These are phyloP conservation scores for Bursaphelenchus mucronatus DNA, from an alignment of 1,140 invertebrate species.

Conservation along the genomic window DNA sequence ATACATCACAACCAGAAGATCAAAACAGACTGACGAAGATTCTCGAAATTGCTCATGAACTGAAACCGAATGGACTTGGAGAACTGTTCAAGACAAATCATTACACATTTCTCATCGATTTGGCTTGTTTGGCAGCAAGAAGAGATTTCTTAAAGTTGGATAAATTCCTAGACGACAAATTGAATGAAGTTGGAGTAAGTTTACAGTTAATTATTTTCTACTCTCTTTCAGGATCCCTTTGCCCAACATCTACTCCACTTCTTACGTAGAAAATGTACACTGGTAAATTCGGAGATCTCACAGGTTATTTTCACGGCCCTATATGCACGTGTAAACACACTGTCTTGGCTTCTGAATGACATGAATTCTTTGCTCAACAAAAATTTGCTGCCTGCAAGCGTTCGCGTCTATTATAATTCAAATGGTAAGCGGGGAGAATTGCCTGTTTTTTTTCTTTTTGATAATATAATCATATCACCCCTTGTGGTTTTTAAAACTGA, in stretches of 20 bases:
- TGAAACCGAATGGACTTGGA: conserved; percentile 66
- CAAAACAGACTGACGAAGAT: conserved; percentile 82
- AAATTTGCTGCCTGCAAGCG: background rate
- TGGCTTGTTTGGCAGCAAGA: conserved; percentile 89
- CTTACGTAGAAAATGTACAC: conserved; percentile 32
- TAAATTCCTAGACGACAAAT: conserved; percentile 95
- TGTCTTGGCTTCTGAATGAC: conserved; percentile 29
- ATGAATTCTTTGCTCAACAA: conserved; percentile 28
- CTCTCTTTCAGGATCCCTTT: conserved; percentile 36
- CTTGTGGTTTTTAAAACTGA: no score
- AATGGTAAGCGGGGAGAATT: background rate
- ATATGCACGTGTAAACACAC: conserved; percentile 26
- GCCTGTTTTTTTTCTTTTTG: no score
- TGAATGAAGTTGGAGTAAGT: conserved; percentile 72
- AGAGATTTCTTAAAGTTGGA: conserved; percentile 94
- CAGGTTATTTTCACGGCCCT: conserved; percentile 37
- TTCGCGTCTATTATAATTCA: conserved; percentile 12
- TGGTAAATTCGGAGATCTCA: conserved; percentile 34
- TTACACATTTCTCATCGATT: conserved; percentile 91
- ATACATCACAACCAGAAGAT: conserved; percentile 68
- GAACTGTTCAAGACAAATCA: conserved; percentile 84
- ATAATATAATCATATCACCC: no score
- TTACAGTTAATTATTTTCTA: conserved; percentile 9
- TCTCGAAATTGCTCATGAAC: conserved; percentile 90
- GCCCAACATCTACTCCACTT: conserved; percentile 43